Base-by-base conservation (phyloP, 1,140 invertebrate genomes). In the Potamilus streckersoni region DNA sequence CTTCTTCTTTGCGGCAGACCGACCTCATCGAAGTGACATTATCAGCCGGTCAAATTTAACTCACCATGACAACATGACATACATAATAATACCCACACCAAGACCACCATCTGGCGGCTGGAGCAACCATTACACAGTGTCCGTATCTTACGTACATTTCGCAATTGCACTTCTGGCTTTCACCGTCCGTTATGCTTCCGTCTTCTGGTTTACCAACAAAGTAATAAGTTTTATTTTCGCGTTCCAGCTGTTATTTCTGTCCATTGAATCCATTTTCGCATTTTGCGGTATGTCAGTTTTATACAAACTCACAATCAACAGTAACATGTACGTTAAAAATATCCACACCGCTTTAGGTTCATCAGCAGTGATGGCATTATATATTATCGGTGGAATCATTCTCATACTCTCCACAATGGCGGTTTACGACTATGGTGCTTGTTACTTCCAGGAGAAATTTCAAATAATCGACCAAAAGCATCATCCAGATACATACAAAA, bases 121-220 rank as follows among this genome's bases (percentile, higher is more conserved):
- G 80, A 60, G 73, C 56, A 57, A 78, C 63, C 69, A 76, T 27
- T 66, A 79, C 20, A 66, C 71, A 57, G 61, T 85, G 11, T 79
- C 79, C 62, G 72, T 82, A n/a, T 80, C 82, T 19, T 87, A 83
- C 74, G 78, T 85, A 69, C 83, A 85, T 73, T 84, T 85, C 78
- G 78, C 71, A n/a, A 74, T 81, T 15, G 84, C 83, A 13, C 72
- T 87, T n/a, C 38, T 83, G 5, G 73, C 80, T 38, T 83, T 83
- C 68, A 61, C 79, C 19, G 71, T 86, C 8, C 69, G 85, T 16
- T 87, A 86, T 74, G 73, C 86, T 12, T 74, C 85, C 23, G 84
- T 86, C 49, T 87, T 86, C 78, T 87, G 86, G 86, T 85, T 81
- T 79, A 87, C 86, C 16, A 84, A 85, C 74, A 85, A 84, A 62